phyloP scores from a whole-genome alignment of 2,888 invertebrate genomes.

The Calliopum simillimum region DNA sequence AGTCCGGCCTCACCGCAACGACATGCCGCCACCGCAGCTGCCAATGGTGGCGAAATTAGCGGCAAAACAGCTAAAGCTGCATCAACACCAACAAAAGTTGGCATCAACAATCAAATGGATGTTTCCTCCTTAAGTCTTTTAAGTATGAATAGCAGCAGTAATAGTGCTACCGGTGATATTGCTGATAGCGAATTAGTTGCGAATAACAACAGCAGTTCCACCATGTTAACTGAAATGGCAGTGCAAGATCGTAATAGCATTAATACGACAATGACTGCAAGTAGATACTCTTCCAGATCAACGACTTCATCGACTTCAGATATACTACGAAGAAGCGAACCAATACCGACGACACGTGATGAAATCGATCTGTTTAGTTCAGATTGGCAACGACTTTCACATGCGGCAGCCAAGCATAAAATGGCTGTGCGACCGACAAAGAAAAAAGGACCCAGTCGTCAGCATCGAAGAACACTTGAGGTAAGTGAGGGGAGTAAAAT shows the following conservation, averaged over 20 bases:
- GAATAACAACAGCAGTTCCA: slow-evolving; percentile 45
- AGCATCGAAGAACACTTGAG: slow-evolving; percentile 73
- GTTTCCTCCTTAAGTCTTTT: slow-evolving; percentile 70
- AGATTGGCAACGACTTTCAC: slow-evolving; percentile 73
- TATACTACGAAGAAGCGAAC: slow-evolving; percentile 49
- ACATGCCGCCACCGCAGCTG: slow-evolving; percentile 51
- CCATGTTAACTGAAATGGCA: slow-evolving; percentile 42
- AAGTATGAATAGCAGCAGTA: slow-evolving; percentile 77
- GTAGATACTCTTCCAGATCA: slow-evolving; percentile 45
- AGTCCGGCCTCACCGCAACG: slow-evolving; percentile 80
- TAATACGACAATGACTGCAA: slow-evolving; percentile 38
- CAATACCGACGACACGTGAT: slow-evolving; percentile 46
- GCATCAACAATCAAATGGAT: slow-evolving; percentile 57
- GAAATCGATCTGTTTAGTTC: slow-evolving; percentile 61
- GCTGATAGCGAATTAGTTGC: slow-evolving; percentile 54
- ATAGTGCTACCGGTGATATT: no score
- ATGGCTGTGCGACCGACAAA: slow-evolving; percentile 82
- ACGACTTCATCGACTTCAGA: slow-evolving; percentile 50
- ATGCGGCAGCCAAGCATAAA: slow-evolving; percentile 84
- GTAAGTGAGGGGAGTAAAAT: slow-evolving; percentile 58
- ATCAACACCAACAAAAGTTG: slow-evolving; percentile 53
- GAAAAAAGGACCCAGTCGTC: slow-evolving; percentile 79
- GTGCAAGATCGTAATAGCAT: slow-evolving; percentile 44
- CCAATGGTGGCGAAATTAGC: slow-evolving; percentile 12
- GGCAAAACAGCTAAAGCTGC: slow-evolving; percentile 24